A percentile compares a stretch with the other conserved stretches of the same genome.
Conservation (phyloP, 2,888 invertebrate species). For the Melanostoma mellinum region DNA sequence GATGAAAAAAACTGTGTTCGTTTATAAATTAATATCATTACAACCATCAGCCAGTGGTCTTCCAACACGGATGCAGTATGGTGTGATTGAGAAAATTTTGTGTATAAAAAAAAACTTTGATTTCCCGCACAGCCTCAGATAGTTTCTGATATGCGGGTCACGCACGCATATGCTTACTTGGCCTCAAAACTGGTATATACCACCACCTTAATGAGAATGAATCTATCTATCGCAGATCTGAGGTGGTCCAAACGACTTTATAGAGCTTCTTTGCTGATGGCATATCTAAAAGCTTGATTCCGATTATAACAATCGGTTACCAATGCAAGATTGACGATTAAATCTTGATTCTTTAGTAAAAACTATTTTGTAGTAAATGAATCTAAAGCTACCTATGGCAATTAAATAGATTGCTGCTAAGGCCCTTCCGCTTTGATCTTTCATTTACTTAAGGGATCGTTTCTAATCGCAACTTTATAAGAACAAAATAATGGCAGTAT, state of each 20-base stretch:
- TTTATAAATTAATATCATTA: conserved; percentile 66
- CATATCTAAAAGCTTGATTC: background rate
- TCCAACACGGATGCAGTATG: conserved; percentile 11
- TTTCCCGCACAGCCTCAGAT: background rate
- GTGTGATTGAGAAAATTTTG: conserved; percentile 36
- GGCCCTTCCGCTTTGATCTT: too few species aligned
- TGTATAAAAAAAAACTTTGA: conserved; percentile 4
- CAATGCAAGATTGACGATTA: too few species aligned
- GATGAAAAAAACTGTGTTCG: conserved; percentile 18
- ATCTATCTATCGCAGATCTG: conserved; percentile 50
- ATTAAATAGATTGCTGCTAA: too few species aligned
- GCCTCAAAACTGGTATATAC: conserved; percentile 39
- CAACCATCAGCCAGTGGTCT: conserved; percentile 26
- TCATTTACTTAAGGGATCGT: too few species aligned
- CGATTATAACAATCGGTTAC: too few species aligned
- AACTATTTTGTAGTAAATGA: too few species aligned
- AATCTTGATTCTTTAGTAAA: too few species aligned
- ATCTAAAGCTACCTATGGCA: too few species aligned
- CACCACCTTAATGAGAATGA: conserved; percentile 26
- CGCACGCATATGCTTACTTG: background rate
- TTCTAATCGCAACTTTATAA: too few species aligned
- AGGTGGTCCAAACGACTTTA: conserved; percentile 43
- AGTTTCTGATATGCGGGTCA: conserved; percentile 34
- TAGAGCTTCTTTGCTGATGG: conserved; percentile 12
- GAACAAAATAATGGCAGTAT: too few species aligned